Percentiles rank a stretch among this genome's conserved stretches.
Evolutionary conservation across 2,797 vertebrate genomes (phyloP).

Genomic region (Ataeniobius toweri): DNA sequence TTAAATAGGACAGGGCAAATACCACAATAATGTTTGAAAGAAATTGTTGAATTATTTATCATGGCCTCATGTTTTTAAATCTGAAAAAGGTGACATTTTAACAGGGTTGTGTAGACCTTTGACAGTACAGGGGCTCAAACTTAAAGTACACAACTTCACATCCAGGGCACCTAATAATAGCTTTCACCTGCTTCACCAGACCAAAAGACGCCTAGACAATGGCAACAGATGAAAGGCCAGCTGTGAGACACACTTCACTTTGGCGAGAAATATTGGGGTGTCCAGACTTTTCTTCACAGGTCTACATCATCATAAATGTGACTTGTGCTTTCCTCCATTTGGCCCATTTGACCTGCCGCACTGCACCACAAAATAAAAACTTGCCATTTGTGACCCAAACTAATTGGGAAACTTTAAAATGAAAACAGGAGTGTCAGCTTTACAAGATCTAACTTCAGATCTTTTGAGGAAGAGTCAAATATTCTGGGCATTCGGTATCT

Average conservation of each 20-base stretch:
- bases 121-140: not conserved
- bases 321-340: not conserved
- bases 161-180: not conserved
- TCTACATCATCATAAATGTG: not conserved
- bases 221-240: not conserved
- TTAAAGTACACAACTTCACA: not conserved
- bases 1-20: no score
- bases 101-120: not conserved
- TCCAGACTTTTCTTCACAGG: not conserved
- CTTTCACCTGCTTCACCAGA: not conserved
- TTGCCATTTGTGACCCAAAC: no score
- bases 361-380: no score
- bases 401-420: no score
- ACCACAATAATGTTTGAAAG: no score
- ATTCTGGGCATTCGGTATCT: not conserved
- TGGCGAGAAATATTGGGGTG: not conserved
- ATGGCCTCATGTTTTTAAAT: not conserved
- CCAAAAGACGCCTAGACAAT: not conserved
- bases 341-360: not conserved
- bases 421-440: no score
- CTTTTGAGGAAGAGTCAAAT: no score
- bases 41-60: no score
- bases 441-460: no score
- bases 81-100: constrained; percentile 1
- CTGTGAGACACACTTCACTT: not conserved